A percentile compares a stretch with the other conserved stretches of the same genome.
phyloP scores from a whole-genome alignment of 2,888 invertebrate genomes.

The Dinocampus coccinellae region DNA sequence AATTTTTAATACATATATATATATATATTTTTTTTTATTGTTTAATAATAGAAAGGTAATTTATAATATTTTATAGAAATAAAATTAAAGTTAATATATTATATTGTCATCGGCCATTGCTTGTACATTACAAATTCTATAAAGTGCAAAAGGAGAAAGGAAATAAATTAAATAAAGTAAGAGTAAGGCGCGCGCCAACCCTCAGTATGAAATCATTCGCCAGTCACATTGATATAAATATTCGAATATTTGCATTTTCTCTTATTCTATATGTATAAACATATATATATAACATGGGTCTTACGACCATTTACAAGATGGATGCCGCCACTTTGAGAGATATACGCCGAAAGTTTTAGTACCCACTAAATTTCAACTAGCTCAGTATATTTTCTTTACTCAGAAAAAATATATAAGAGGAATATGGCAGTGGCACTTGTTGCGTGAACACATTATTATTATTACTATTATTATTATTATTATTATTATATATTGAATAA shows the following conservation, averaged over 20 bases:
- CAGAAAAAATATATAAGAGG: constrained; percentile 48
- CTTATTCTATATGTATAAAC: constrained; percentile 23
- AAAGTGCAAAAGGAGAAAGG: constrained; percentile 8
- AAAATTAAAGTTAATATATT: not conserved
- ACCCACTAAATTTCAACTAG: constrained; percentile 64
- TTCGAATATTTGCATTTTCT: constrained; percentile 60
- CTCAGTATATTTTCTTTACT: constrained; percentile 42
- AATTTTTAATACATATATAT: too few relatives aligned
- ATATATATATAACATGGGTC: too few relatives aligned
- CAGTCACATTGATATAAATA: constrained; percentile 57
- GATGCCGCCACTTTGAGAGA: constrained; percentile 63
- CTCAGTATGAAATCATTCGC: constrained; percentile 44
- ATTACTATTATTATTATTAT: too few relatives aligned
- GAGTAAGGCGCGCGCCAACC: constrained; percentile 1
- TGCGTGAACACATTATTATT: constrained; percentile 47
- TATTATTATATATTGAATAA: too few relatives aligned
- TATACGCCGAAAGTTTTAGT: constrained; percentile 65
- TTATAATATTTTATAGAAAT: constrained; percentile 5
- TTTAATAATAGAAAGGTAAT: constrained; percentile 6
- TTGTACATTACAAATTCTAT: not conserved
- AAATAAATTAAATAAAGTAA: not conserved
- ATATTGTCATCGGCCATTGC: not conserved
- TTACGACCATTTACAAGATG: constrained; percentile 60
- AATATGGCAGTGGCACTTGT: constrained; percentile 58
- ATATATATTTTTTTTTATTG: too few relatives aligned